Conservation (phyloP, 2,113 vertebrate genomes). For the Archocentrus centrarchus region DNA sequence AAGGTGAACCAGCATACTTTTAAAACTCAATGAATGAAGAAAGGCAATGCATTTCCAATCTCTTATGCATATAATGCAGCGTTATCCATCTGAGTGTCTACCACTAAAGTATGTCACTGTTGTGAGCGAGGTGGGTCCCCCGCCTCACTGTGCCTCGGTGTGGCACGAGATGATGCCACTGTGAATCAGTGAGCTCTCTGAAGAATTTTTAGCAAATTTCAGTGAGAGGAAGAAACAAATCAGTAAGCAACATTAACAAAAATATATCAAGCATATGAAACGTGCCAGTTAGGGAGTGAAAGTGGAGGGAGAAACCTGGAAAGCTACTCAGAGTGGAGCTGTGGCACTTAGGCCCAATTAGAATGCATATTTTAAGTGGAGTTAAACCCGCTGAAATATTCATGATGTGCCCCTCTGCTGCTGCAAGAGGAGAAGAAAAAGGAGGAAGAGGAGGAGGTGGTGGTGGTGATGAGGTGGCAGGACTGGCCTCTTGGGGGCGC, state of each 20-base stretch:
- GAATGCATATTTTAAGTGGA: slow-evolving; percentile 79
- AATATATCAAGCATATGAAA: slow-evolving; percentile 61
- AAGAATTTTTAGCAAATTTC: slow-evolving; percentile 35
- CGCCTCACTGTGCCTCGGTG: neutral
- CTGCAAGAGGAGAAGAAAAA: slow-evolving; percentile 31
- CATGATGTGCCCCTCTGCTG: slow-evolving; percentile 66
- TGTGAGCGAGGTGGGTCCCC: neutral
- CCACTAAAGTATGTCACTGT: neutral
- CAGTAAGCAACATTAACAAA: slow-evolving; percentile 47
- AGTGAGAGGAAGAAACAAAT: slow-evolving; percentile 22
- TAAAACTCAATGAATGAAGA: neutral
- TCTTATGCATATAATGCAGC: neutral
- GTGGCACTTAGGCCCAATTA: slow-evolving; percentile 79
- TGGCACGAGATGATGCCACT: neutral
- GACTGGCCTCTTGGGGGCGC: slow-evolving; percentile 71
- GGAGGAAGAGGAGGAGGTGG: neutral
- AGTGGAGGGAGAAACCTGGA: slow-evolving; percentile 41
- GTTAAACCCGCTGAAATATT: slow-evolving; percentile 79
- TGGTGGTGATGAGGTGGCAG: neutral
- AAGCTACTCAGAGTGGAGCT: slow-evolving; percentile 67
- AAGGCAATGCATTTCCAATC: neutral
- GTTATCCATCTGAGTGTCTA: neutral
- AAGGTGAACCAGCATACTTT: neutral
- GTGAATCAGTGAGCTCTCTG: slow-evolving; percentile 3
- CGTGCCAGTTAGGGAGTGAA: slow-evolving; percentile 58